These are phyloP conservation scores for Pantherophis vulpinus DNA, from an alignment of 2,797 vertebrate genomes.

Conservation along the genomic window DNA sequence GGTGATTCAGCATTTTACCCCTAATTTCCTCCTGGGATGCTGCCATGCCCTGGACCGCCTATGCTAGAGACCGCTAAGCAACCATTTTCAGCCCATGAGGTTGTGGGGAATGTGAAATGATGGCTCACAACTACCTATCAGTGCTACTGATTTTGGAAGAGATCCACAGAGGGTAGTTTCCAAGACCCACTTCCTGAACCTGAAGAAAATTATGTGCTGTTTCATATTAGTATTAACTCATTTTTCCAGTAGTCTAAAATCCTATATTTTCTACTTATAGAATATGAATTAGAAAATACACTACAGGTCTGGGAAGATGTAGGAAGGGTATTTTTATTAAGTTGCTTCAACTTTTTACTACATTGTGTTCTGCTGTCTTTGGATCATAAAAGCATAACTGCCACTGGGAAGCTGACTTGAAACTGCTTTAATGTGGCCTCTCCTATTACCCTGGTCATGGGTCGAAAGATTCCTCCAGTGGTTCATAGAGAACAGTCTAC, in stretches of 20 bases:
- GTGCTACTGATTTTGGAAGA: not conserved
- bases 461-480: not conserved
- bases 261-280: not conserved
- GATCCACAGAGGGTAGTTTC: not conserved
- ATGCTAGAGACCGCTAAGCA: too few species aligned
- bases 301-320: not conserved
- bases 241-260: not conserved
- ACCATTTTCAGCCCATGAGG: not conserved
- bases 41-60: not conserved
- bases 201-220: too few species aligned
- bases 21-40: not conserved
- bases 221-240: not conserved
- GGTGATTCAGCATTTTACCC: not conserved
- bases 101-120: not conserved
- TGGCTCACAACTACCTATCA: not conserved
- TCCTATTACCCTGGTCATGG: not conserved
- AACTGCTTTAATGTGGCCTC: not conserved
- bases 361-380: not conserved
- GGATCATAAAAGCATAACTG: constrained; percentile 1
- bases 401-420: not conserved
- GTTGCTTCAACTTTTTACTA: not conserved
- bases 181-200: not conserved
- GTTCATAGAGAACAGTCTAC: not conserved
- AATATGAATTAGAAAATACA: not conserved
- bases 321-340: not conserved